Percentiles rank a stretch among this genome's conserved stretches.
These are phyloP conservation scores for Heliconius aoede DNA, from an alignment of 2,888 invertebrate species.

Conservation along the genomic window DNA sequence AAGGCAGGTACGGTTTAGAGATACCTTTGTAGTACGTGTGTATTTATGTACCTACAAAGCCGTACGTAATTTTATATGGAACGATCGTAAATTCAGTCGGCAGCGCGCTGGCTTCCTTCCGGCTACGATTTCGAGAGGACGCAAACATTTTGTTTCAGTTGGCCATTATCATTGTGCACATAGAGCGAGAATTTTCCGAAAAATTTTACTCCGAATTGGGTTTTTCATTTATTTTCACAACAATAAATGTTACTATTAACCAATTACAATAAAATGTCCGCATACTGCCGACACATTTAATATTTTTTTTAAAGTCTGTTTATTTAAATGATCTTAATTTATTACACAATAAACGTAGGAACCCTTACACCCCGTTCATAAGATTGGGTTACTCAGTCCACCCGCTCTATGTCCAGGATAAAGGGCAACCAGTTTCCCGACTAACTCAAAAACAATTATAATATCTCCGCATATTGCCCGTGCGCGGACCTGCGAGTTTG, in stretches of 20 bases:
- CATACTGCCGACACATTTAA: constrained; percentile 29
- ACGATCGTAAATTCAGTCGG: constrained; percentile 67
- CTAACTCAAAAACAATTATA: too few species aligned
- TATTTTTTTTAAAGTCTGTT: constrained; percentile 12
- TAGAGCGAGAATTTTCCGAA: constrained; percentile 39
- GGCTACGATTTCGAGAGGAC: constrained; percentile 53
- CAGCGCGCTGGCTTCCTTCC: constrained; percentile 67
- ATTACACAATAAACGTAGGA: not conserved
- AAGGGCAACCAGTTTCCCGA: too few species aligned
- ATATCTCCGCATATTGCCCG: too few species aligned
- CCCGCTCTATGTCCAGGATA: too few species aligned
- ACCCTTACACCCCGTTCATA: too few species aligned
- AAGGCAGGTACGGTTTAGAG: constrained; percentile 24
- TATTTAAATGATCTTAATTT: constrained; percentile 15
- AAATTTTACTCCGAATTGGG: constrained; percentile 33
- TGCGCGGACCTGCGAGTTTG: too few species aligned
- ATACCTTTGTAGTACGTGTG: not conserved
- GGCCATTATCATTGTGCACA: constrained; percentile 44
- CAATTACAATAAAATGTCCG: constrained; percentile 30
- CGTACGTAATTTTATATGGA: constrained; percentile 58
- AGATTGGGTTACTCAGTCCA: too few species aligned
- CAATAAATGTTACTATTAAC: constrained; percentile 29
- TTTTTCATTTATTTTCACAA: constrained; percentile 30
- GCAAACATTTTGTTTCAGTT: constrained; percentile 48
- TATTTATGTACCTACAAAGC: constrained; percentile 21